Evolutionary conservation across 1,140 invertebrate genomes (phyloP), one percentile per base, ranked within the genome.

Genomic region (Paracyclopina nana): DNA sequence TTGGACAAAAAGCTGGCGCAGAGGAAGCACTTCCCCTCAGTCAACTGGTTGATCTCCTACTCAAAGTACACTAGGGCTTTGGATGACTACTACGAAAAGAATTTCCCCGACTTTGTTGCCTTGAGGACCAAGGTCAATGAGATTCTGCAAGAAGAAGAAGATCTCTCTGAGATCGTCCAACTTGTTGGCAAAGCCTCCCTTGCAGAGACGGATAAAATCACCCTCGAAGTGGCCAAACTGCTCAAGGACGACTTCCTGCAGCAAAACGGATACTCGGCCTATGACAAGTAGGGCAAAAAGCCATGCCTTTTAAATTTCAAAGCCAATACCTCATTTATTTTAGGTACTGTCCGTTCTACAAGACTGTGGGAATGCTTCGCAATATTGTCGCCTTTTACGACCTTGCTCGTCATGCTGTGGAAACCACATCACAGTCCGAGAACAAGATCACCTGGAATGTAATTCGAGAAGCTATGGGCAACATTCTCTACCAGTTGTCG

Each of bases 1-100:
- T 71, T 99, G 57, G 95, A 99, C 65, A 99, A 99, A 68, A 98
- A 98, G 67, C 72, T 99, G 42, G 95, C 95, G 2, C 95, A 99
- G 68, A 75, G 95, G 54, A 99, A 99, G 69, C 95, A 99, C 70
- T 99, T 99, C 74, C 95, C 95, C 30, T 97, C 92, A 50, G 90
- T 99, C 65, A 99, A 99, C 69, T 99, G 95, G 95, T 76, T 98
- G 50, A 97, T 98, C 65, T 96, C 90, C 0, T 98, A 98, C 76
- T 85, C 75, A 68, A 99, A 99, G 73, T 99, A 99, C 69, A 84
- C 87, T 69, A 77, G 91, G 57, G 90, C 92, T 49, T 70, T 99
- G 55, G 94, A 99, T 63, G 94, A 98, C 61, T 98, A 91, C 70
- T 99, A 98, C 66, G 95, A 99, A 60, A 95, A 95, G 70, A 90